Evolutionary conservation across 2,113 vertebrate genomes (phyloP).

Genomic region (Speoplatyrhinus poulsoni): DNA sequence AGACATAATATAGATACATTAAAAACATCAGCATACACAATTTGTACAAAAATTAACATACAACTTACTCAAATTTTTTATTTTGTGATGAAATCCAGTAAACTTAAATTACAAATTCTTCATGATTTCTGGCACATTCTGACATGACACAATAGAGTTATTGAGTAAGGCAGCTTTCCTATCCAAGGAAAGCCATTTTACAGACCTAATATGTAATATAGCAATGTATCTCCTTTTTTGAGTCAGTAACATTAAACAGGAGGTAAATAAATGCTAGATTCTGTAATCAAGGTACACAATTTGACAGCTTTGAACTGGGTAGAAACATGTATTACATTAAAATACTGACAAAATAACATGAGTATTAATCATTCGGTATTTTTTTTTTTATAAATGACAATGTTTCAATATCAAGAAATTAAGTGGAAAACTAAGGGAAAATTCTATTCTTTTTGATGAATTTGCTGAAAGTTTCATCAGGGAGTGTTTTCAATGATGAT

Average conservation of each 20-base stretch:
- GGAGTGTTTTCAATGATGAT: constrained; percentile 84
- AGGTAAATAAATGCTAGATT: not conserved
- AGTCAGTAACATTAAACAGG: constrained; percentile 12
- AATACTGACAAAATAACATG: not conserved
- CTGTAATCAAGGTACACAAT: constrained; percentile 13
- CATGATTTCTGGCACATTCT: not conserved
- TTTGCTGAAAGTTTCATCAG: constrained; percentile 47
- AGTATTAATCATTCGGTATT: not conserved
- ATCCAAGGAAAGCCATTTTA: not conserved
- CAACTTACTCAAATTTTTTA: not conserved
- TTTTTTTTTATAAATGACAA: not conserved
- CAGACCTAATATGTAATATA: not conserved
- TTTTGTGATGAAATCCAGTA: not conserved
- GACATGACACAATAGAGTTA: not conserved
- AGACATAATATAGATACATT: no score
- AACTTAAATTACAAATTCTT: not conserved
- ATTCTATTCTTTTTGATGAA: no score
- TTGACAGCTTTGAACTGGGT: not conserved
- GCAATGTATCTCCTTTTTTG: not conserved
- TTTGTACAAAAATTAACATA: not conserved
- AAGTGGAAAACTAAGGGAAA: not conserved
- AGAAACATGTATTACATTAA: constrained; percentile 9
- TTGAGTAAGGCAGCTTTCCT: constrained; percentile 19
- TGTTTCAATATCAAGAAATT: not conserved
- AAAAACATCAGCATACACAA: not conserved